phyloP scores from a whole-genome alignment of 2,888 invertebrate species.

The Hololepta plana region DNA sequence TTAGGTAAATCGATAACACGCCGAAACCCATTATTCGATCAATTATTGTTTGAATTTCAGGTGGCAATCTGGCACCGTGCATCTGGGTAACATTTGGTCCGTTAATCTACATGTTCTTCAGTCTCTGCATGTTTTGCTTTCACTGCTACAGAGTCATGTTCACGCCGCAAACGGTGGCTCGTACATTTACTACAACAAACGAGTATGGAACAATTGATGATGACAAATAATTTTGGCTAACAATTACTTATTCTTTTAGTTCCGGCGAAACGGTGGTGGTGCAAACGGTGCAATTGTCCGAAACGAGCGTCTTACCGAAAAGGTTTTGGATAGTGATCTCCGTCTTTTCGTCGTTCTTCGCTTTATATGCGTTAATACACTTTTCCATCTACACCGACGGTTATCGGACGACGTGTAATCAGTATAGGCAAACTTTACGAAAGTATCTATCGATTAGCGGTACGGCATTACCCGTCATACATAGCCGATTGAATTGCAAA shows the following conservation, averaged over 20 bases:
- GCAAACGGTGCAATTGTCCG: conserved; percentile 37
- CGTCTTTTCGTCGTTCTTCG: conserved; percentile 40
- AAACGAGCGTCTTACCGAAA: conserved; percentile 36
- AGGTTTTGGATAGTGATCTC: conserved; percentile 53
- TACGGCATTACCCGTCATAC: conserved; percentile 38
- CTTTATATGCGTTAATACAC: conserved; percentile 46
- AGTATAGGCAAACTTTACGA: conserved; percentile 2
- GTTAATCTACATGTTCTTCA: conserved; percentile 40
- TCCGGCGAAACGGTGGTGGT: conserved; percentile 50
- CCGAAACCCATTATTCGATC: not conserved
- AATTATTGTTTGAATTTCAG: conserved; percentile 18
- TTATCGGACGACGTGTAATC: conserved; percentile 49
- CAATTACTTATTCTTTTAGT: conserved; percentile 27
- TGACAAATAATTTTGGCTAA: conserved; percentile 3
- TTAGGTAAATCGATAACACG: conserved; percentile 19
- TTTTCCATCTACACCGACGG: conserved; percentile 55
- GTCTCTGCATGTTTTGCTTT: conserved; percentile 42
- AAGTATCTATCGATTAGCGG: conserved; percentile 20
- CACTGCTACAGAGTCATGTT: conserved; percentile 45
- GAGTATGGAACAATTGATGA: conserved; percentile 17
- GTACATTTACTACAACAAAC: conserved; percentile 21
- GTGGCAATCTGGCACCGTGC: conserved; percentile 46
- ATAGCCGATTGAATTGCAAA: conserved; percentile 49
- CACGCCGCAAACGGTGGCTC: no score
- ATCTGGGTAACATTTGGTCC: conserved; percentile 50